Evolutionary conservation across 2,113 vertebrate genomes (phyloP).

Genomic region (Nicator chloris): DNA sequence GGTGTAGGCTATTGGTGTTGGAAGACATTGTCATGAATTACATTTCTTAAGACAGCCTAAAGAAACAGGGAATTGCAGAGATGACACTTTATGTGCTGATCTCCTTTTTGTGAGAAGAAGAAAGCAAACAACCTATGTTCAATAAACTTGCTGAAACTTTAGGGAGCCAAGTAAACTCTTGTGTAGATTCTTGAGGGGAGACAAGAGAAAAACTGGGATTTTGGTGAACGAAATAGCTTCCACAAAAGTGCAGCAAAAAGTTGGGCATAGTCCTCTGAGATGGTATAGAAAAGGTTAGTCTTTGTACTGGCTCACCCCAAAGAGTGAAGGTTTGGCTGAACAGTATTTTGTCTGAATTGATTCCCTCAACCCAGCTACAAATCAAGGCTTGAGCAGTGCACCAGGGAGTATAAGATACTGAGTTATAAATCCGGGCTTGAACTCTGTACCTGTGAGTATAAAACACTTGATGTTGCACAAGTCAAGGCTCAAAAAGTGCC

Average conservation of each 20-base stretch:
- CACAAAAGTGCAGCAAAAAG: neutral
- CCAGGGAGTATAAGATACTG: neutral
- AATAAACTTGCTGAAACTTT: neutral
- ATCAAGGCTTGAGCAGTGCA: slow-evolving; percentile 16
- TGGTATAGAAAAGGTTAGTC: neutral
- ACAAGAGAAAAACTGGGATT: neutral
- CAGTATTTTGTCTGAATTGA: slow-evolving; percentile 41
- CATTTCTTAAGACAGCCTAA: neutral
- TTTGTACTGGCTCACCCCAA: neutral
- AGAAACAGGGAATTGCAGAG: neutral
- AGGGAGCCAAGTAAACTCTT: neutral
- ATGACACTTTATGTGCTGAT: neutral
- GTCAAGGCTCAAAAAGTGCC: slow-evolving; percentile 15
- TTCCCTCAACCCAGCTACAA: slow-evolving; percentile 29
- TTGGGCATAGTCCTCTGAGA: neutral
- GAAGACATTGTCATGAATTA: neutral
- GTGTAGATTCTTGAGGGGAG: neutral
- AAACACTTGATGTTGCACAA: slow-evolving; percentile 39
- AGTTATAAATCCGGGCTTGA: slow-evolving; percentile 47
- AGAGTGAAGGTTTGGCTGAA: neutral
- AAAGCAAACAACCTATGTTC: neutral
- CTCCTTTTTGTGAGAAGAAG: neutral
- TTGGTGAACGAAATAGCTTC: neutral
- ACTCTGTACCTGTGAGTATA: slow-evolving; percentile 53
- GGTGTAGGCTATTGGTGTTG: rapidly evolving